phyloP scores from a whole-genome alignment of 1,140 invertebrate genomes.

The Leptinotarsa undecemlineata region DNA sequence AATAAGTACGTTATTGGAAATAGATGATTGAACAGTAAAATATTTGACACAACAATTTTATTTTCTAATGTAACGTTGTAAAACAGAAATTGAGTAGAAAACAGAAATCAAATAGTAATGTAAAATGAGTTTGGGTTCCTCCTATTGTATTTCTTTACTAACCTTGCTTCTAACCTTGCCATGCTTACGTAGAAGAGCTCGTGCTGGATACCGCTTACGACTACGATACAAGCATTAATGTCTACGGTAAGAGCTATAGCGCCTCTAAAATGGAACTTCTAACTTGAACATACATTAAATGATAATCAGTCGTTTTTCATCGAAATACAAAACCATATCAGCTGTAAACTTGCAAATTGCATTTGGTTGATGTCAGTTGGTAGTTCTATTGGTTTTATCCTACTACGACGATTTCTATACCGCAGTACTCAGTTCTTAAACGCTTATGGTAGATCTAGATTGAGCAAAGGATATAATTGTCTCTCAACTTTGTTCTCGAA shows the following conservation, averaged over 20 bases:
- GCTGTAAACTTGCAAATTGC: neutral
- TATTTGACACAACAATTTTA: too few species aligned
- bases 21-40: too few species aligned
- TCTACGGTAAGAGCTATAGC: slow-evolving; percentile 46
- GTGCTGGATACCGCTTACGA: slow-evolving; percentile 54
- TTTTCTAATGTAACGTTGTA: too few species aligned
- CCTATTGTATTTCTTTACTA: slow-evolving; percentile 7
- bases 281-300: neutral
- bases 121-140: neutral
- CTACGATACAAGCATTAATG: slow-evolving; percentile 50
- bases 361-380: neutral
- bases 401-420: too few species aligned
- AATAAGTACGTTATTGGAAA: too few species aligned
- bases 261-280: neutral
- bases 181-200: slow-evolving; percentile 54
- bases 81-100: too few species aligned
- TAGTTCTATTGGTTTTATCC: neutral
- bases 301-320: neutral
- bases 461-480: too few species aligned
- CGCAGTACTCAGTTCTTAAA: too few species aligned
- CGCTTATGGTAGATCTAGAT: too few species aligned
- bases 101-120: too few species aligned
- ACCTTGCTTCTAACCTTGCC: slow-evolving; percentile 37
- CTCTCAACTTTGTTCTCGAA: too few species aligned
- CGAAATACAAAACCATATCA: too few species aligned